These are phyloP conservation scores for Gambelia wislizenii DNA, from an alignment of 2,797 vertebrate species.

Conservation along the genomic window DNA sequence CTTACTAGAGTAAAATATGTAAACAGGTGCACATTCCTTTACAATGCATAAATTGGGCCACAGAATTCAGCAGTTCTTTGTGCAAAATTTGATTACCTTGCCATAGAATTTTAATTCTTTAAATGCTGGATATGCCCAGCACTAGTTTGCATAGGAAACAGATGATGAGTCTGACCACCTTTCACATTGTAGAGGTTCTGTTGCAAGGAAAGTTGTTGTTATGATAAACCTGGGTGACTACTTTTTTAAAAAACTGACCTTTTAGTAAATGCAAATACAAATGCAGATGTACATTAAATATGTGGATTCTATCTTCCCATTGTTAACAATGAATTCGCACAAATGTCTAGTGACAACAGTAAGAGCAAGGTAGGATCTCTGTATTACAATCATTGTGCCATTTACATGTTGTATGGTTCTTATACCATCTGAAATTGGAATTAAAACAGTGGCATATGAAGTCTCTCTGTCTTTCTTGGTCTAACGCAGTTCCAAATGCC, in stretches of 20 bases:
- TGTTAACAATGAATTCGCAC: constrained; percentile 16
- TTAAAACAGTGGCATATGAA: not conserved
- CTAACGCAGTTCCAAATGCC: not conserved
- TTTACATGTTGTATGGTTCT: constrained; percentile 2
- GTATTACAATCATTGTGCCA: not conserved
- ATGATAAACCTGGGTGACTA: fast-evolving
- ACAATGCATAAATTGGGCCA: not conserved
- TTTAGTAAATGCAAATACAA: not conserved
- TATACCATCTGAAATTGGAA: not conserved
- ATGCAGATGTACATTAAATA: not conserved
- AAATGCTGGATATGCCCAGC: not conserved
- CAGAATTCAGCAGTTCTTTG: not conserved
- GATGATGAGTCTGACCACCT: not conserved
- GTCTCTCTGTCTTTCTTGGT: not conserved
- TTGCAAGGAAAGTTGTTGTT: not conserved
- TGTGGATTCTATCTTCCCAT: not conserved
- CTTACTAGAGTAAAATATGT: not conserved
- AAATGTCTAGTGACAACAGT: not conserved
- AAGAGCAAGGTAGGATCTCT: not conserved
- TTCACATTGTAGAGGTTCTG: not conserved
- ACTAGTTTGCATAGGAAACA: constrained; percentile 4
- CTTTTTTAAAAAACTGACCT: constrained; percentile 9
- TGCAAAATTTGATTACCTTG: not conserved
- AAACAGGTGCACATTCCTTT: not conserved
- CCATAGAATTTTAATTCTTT: not conserved